Evolutionary conservation across 2,113 vertebrate species (phyloP).

Genomic region (Brachypteracias leptosomus): DNA sequence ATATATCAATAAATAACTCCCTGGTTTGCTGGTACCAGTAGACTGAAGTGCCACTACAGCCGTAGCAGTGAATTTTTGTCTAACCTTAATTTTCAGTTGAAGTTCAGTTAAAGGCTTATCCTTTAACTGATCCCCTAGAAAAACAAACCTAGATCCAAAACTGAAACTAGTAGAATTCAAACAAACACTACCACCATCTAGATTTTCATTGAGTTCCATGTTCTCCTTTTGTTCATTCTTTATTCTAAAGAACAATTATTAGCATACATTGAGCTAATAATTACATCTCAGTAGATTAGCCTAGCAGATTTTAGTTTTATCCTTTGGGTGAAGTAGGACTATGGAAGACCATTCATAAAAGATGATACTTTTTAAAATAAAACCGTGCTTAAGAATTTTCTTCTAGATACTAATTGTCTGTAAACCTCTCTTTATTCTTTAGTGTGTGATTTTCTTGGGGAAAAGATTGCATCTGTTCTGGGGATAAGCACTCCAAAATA

Average conservation of each 20-base stretch:
- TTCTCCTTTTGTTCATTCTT: not conserved
- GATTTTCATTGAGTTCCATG: not conserved
- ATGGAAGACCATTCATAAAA: not conserved
- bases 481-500: slow-evolving; percentile 97
- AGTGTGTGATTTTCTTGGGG: slow-evolving; percentile 97
- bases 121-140: not conserved
- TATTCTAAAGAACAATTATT: not conserved
- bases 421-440: slow-evolving; percentile 49
- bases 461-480: slow-evolving; percentile 93
- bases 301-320: not conserved
- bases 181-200: not conserved
- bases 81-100: not conserved
- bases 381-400: not conserved
- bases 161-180: not conserved
- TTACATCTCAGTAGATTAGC: not conserved
- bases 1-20: not conserved
- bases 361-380: not conserved
- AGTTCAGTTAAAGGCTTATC: not conserved
- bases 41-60: not conserved
- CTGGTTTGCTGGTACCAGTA: not conserved
- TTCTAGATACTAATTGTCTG: not conserved
- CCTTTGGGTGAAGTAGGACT: not conserved
- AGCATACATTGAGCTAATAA: not conserved
- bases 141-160: not conserved
- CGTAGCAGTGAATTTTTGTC: not conserved